Base-by-base conservation (phyloP, 2,888 invertebrate species). In the Notodonta ziczac region DNA sequence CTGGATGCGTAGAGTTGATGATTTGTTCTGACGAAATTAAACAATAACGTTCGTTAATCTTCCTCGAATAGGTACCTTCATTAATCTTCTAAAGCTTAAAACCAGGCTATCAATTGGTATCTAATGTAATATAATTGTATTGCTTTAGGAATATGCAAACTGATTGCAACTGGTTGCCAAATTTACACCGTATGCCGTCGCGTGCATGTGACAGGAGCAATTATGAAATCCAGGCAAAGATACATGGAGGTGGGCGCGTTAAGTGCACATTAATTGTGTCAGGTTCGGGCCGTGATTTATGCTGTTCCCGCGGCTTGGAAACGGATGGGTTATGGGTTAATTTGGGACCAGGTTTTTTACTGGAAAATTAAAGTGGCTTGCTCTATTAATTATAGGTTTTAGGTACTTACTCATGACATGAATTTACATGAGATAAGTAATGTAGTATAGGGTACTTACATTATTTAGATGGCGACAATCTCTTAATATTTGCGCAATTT, bases 181-280 rank as follows among this genome's bases (percentile, higher is more conserved):
- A 66, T 58, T 66, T 16, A 32, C 51, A 73, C 66, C 68, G 74
- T 74, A 68, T 67, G 70, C 63, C 60, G 59, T 60, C 61, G 71
- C 63, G 67, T 80, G 82, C 65, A 71, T 74, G 70, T 81, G 81
- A 78, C 77, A 57, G 56, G 66, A 74, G 70, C 74, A 75, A 81
- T 81, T 76, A 80, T 74, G 69, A 72, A 80, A 77, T 72, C 72
- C 73, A 73, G 63, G 66, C 68, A 72, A 77, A 76, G 78, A 81
- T 76, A 80, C 75, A 80, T 74, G 60, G 77, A 78, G 77, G 73
- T 72, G 69, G 63, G 69, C 59, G 53, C 66, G 67, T 58, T 72
- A 74, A 80, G 75, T 73, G 77, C 60, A 56, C 66, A 63, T 76
- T 74, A 63, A 74, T 66, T 70, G 61, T 67, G 70, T 61, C 70